A percentile compares a stretch with the other conserved stretches of the same genome.
Conservation (phyloP, 1,140 invertebrate genomes). For the Acyrthosiphon pisum region DNA sequence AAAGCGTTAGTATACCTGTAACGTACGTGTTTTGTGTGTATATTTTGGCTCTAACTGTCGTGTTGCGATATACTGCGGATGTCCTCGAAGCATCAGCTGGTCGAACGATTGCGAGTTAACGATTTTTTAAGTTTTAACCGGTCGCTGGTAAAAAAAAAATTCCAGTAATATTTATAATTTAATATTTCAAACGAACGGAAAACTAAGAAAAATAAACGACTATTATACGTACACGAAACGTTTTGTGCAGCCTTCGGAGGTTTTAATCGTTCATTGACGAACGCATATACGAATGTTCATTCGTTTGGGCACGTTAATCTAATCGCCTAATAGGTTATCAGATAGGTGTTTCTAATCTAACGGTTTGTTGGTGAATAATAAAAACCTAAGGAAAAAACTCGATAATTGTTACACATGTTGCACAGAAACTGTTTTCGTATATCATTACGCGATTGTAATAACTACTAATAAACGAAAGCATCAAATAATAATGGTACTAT, state of each 20-base stretch:
- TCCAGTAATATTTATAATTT: background rate
- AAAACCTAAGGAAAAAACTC: slow-evolving; percentile 22
- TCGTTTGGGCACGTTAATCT: slow-evolving; percentile 37
- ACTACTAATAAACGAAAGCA: background rate
- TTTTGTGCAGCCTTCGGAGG: background rate
- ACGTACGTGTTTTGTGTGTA: background rate
- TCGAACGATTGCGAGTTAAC: background rate
- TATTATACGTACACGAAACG: background rate
- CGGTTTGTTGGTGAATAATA: slow-evolving; percentile 22
- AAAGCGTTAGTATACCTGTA: background rate
- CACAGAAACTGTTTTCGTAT: background rate
- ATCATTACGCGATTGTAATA: background rate
- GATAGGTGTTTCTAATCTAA: slow-evolving; percentile 35
- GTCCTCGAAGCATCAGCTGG: background rate
- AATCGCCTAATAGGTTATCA: slow-evolving; percentile 49
- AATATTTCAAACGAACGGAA: background rate
- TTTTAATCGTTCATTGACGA: slow-evolving; percentile 11
- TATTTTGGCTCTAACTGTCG: background rate
- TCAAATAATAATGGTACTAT: background rate
- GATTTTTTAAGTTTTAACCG: background rate
- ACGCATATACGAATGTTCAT: background rate
- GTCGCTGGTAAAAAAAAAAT: background rate
- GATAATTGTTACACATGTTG: background rate
- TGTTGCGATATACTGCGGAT: background rate
- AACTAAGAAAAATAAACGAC: background rate